phyloP scores from a whole-genome alignment of 53 echinoderm and acorn worm genomes.

The Apostichopus leukothele region DNA sequence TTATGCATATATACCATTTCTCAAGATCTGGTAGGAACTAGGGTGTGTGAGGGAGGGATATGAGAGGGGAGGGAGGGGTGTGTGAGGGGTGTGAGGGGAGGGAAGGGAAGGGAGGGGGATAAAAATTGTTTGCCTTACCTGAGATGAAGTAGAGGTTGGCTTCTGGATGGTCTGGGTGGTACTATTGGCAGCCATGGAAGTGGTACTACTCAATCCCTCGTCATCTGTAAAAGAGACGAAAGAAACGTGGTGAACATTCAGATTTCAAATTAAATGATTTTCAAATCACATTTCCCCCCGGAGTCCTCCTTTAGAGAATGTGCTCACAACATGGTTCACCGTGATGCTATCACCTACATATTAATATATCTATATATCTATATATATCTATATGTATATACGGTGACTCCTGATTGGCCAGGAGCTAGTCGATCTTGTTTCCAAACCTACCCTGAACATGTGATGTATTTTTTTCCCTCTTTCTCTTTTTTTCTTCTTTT shows the following conservation, averaged over 20 bases:
- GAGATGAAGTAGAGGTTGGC: constrained; percentile 77
- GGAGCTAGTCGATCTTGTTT: neutral
- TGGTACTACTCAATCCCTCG: constrained; percentile 54
- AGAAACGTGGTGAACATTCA: neutral
- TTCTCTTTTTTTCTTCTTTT: no score
- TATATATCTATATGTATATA: no score
- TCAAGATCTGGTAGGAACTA: no score
- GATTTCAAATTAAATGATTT: no score
- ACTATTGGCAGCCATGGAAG: constrained; percentile 74
- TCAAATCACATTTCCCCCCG: no score
- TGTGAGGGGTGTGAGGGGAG: neutral
- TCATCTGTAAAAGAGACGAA: constrained; percentile 50
- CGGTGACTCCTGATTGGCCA: neutral
- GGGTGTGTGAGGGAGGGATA: neutral
- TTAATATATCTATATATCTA: no score
- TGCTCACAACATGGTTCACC: no score
- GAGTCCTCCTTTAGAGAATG: no score
- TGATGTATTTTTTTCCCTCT: no score
- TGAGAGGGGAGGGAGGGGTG: neutral
- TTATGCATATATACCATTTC: no score
- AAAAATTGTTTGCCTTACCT: neutral
- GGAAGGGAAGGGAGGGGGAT: neutral
- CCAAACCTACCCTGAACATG: no score
- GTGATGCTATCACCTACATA: no score
- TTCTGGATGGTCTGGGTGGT: constrained; percentile 86